These are phyloP conservation scores for Trinorchestia longiramus DNA, from an alignment of 1,140 invertebrate genomes.

Conservation along the genomic window DNA sequence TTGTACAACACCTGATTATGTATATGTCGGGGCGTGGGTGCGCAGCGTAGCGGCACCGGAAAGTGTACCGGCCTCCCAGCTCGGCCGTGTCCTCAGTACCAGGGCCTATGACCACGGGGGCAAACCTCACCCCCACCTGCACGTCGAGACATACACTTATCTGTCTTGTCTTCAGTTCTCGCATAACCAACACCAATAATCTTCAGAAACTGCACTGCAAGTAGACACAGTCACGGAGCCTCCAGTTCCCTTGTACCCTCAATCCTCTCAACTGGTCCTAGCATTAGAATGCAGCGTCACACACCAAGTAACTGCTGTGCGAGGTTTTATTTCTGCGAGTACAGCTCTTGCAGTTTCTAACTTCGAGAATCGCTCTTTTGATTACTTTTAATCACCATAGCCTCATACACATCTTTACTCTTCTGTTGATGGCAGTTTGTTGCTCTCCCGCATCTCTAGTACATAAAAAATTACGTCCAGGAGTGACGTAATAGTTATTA, in stretches of 20 bases:
- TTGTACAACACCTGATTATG: not conserved
- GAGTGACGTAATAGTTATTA: not conserved
- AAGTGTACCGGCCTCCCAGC: constrained; percentile 11
- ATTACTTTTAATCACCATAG: not conserved
- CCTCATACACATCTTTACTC: not conserved
- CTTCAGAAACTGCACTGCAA: not conserved
- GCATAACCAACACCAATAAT: not conserved
- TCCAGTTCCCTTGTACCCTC: not conserved
- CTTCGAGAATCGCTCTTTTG: not conserved
- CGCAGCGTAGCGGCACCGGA: not conserved
- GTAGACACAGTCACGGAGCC: not conserved
- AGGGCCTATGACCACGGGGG: not conserved
- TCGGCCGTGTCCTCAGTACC: not conserved
- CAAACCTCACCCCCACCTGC: constrained; percentile 21
- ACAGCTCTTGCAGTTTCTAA: not conserved
- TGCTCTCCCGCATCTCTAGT: not conserved
- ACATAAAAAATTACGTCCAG: not conserved
- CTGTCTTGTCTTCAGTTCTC: not conserved
- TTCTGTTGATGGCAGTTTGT: not conserved
- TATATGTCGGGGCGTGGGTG: constrained; percentile 9
- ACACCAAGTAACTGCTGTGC: too few relatives aligned
- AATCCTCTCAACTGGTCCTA: not conserved
- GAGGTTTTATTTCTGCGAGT: not conserved
- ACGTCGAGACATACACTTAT: not conserved
- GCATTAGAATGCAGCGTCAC: not conserved